These are phyloP conservation scores for Uloborus plumipes DNA, from an alignment of 2,888 invertebrate species.

Conservation along the genomic window DNA sequence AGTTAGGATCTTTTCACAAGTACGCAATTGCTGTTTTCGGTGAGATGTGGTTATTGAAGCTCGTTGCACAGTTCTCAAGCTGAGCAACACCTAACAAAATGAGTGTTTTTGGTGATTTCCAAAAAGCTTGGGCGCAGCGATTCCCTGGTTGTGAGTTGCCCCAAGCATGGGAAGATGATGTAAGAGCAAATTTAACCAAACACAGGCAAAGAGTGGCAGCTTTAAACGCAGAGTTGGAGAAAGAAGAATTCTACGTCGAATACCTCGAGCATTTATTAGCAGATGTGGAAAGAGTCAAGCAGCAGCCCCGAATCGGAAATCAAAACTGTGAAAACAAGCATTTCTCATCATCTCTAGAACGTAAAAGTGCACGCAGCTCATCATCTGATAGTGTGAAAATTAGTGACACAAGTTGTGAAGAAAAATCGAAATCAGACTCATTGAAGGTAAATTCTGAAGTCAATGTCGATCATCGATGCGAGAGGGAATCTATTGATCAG, in stretches of 20 bases:
- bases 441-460: conserved; percentile 3
- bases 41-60: too few relatives aligned
- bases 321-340: conserved; percentile 10
- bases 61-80: not conserved
- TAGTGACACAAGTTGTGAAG: not conserved
- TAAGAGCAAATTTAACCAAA: conserved; percentile 88
- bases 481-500: conserved; percentile 18
- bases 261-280: conserved; percentile 87
- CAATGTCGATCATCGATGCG: not conserved
- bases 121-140: conserved; percentile 90
- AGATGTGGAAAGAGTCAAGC: conserved; percentile 74
- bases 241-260: conserved; percentile 91
- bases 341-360: not conserved
- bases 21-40: too few relatives aligned
- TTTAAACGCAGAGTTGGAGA: conserved; percentile 86
- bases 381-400: not conserved
- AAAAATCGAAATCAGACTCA: conserved; percentile 14
- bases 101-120: conserved; percentile 92
- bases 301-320: conserved; percentile 28
- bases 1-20: too few relatives aligned
- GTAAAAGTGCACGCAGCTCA: not conserved
- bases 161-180: conserved; percentile 88
- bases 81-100: conserved; percentile 67
- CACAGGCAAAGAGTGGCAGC: conserved; percentile 88
- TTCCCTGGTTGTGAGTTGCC: conserved; percentile 91